Evolutionary conservation across 1,140 invertebrate species (phyloP).

Genomic region (Lepidurus packardi): DNA sequence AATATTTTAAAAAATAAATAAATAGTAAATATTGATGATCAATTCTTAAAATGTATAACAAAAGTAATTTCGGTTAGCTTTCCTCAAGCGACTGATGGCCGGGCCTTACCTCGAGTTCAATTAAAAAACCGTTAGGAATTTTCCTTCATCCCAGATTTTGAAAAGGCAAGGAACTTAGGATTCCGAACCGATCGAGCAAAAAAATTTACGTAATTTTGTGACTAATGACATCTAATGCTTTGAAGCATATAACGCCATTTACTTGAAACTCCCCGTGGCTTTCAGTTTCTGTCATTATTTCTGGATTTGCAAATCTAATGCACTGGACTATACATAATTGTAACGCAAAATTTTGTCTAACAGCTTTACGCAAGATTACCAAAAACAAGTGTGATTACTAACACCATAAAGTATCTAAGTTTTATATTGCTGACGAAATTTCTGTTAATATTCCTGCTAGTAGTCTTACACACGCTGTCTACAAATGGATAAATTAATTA

Average conservation of each 20-base stretch:
- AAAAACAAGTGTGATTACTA: not conserved
- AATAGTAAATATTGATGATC: not conserved
- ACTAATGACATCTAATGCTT: not conserved
- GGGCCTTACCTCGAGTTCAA: slow-evolving; percentile 43
- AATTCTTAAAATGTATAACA: not conserved
- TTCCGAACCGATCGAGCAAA: slow-evolving; percentile 2
- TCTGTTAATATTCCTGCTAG: not conserved
- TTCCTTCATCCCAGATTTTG: slow-evolving; percentile 23
- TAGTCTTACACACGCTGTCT: not conserved
- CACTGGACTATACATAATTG: not conserved
- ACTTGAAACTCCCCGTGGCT: not conserved
- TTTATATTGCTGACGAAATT: not conserved
- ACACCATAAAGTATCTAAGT: slow-evolving; percentile 15
- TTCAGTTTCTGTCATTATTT: not conserved
- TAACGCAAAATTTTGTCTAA: not conserved
- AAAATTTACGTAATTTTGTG: not conserved
- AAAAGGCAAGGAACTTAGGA: slow-evolving; percentile 24
- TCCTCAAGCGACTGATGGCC: slow-evolving; percentile 44
- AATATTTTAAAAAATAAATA: not conserved
- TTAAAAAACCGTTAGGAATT: slow-evolving; percentile 17
- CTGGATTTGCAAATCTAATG: not conserved
- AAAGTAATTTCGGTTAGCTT: slow-evolving; percentile 39
- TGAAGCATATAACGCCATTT: not conserved
- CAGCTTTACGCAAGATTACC: not conserved
- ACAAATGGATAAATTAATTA: not conserved